Conservation (phyloP, 1,140 invertebrate genomes). For the Atta colombica region DNA sequence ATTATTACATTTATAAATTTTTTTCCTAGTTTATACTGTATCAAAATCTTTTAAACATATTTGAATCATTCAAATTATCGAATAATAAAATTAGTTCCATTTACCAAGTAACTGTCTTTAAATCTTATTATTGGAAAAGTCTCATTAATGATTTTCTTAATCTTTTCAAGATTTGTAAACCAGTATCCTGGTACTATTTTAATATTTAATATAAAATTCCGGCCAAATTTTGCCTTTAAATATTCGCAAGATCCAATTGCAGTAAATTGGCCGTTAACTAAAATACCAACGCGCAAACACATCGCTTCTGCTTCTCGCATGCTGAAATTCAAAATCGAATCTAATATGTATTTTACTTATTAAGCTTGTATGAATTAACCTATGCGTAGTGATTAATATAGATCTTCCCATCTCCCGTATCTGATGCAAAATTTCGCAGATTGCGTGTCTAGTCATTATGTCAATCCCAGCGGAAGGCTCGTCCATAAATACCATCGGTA, state of each 20-base stretch:
- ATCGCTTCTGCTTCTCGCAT: conserved; percentile 90
- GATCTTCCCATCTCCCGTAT: conserved; percentile 82
- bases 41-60: neutral
- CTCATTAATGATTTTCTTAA: conserved; percentile 50
- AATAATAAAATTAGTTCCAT: neutral
- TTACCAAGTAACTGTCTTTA: conserved; percentile 60
- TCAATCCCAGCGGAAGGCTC: conserved; percentile 92
- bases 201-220: conserved; percentile 89
- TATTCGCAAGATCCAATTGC: conserved; percentile 88
- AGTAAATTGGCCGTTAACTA: conserved; percentile 88
- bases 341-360: neutral
- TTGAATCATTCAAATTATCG: neutral
- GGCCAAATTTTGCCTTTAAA: conserved; percentile 89
- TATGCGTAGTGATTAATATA: conserved; percentile 85
- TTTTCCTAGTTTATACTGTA: neutral
- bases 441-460: conserved; percentile 86
- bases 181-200: conserved; percentile 74
- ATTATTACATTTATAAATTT: conserved; percentile 1
- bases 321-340: conserved; percentile 73
- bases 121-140: conserved; percentile 47
- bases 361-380: conserved; percentile 71
- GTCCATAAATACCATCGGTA: conserved; percentile 95
- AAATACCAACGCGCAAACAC: conserved; percentile 88
- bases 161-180: conserved; percentile 8
- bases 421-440: conserved; percentile 86